These are phyloP conservation scores for Coracias cyanogaster DNA, from an alignment of 2,797 vertebrate species.

Conservation along the genomic window DNA sequence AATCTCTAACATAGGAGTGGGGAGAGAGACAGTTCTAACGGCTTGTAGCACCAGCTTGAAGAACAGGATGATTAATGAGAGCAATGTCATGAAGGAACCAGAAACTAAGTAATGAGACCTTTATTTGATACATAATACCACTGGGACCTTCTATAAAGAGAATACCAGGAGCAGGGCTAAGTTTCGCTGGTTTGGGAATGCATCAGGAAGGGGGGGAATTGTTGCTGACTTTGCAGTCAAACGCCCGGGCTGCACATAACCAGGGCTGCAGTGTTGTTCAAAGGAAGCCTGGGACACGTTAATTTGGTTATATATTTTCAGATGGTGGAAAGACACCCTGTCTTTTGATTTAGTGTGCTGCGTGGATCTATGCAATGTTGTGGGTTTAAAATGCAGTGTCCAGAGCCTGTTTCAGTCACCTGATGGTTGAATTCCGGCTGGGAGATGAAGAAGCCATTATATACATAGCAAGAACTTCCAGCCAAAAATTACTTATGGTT, in stretches of 20 bases:
- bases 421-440: neutral
- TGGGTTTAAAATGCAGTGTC: conserved; percentile 18
- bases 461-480: conserved; percentile 27
- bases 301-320: conserved; percentile 55
- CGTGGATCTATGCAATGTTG: neutral
- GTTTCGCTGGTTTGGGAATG: conserved; percentile 9
- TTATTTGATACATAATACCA: conserved; percentile 65
- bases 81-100: conserved; percentile 2
- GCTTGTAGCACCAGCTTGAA: neutral
- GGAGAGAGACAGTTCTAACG: accelerated
- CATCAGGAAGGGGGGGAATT: neutral
- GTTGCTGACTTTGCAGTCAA: conserved; percentile 57
- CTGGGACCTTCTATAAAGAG: conserved; percentile 56
- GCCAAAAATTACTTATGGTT: conserved; percentile 59
- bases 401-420: neutral
- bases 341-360: conserved; percentile 32
- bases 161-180: conserved; percentile 5
- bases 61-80: conserved; percentile 61
- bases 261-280: neutral
- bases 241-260: neutral
- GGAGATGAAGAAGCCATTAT: conserved; percentile 48
- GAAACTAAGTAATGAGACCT: conserved; percentile 67
- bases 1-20: neutral
- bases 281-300: neutral
- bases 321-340: neutral